phyloP scores from a whole-genome alignment of 2,113 vertebrate genomes.

The Plotosus lineatus region DNA sequence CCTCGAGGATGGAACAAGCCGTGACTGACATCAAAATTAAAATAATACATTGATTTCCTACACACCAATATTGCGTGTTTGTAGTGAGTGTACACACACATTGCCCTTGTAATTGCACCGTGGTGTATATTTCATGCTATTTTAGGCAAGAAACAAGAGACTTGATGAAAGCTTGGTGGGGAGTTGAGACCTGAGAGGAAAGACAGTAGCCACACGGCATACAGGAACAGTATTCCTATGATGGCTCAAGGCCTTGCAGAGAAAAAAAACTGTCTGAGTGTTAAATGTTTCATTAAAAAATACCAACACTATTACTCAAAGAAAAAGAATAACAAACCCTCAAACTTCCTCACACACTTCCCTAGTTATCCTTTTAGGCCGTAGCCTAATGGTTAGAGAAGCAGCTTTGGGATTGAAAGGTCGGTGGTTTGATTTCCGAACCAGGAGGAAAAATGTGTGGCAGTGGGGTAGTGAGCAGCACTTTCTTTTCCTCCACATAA shows the following conservation, averaged over 20 bases:
- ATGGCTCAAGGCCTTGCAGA: slow-evolving; percentile 19
- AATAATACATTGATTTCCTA: slow-evolving; percentile 56
- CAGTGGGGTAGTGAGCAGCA: no score
- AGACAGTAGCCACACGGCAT: slow-evolving; percentile 15
- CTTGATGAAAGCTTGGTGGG: slow-evolving; percentile 36
- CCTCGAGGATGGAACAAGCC: slow-evolving; percentile 49
- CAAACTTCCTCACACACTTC: not conserved
- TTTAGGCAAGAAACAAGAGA: slow-evolving; percentile 39
- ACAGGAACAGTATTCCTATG: slow-evolving; percentile 25
- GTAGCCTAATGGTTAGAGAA: no score
- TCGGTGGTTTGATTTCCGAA: no score
- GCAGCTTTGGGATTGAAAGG: no score
- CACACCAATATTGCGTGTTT: slow-evolving; percentile 41
- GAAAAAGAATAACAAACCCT: not conserved
- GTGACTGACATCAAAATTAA: slow-evolving; percentile 54
- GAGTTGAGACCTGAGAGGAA: slow-evolving; percentile 33
- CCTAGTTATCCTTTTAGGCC: not conserved
- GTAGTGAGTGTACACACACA: slow-evolving; percentile 26
- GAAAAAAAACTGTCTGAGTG: slow-evolving; percentile 5
- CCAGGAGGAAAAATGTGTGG: no score
- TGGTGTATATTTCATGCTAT: slow-evolving; percentile 48
- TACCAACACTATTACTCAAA: slow-evolving; percentile 16
- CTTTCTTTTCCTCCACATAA: no score
- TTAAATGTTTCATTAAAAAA: slow-evolving; percentile 10
- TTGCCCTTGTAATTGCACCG: slow-evolving; percentile 19